Evolutionary conservation across 2,797 vertebrate species (phyloP), one percentile per base, ranked within the genome.

Genomic region (Cottoperca gobio): DNA sequence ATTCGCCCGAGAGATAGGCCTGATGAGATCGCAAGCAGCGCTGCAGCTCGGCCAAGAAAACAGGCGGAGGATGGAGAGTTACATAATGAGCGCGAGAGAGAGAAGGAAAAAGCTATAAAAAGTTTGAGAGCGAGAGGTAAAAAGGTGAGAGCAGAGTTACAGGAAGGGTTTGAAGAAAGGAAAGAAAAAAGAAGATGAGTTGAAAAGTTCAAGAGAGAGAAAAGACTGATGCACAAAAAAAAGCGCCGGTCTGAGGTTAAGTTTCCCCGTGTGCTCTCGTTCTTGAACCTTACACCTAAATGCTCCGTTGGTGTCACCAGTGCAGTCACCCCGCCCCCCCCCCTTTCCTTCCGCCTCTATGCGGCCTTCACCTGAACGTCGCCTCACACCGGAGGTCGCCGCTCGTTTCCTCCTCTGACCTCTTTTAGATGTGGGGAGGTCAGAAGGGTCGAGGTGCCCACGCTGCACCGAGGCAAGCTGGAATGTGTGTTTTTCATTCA

Each of bases 1-100:
- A 86, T 91, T 75, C 76, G 70, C 84, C 84, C 49, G 9, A 65
- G 61, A 88, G 88, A 91, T 73, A 55, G 49, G 35, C 59, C 81
- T 68, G 87, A 86, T 84, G 87, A 84, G 86, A 88, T 81, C 60
- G 73, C 88, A 78, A 81, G 82, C 86, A 63, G 79, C 4, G 45
- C 74, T 46, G 69, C 57, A 49, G 48, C 59, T 35, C 54, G 12
- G 86, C 83, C 75, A 86, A 80, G 67, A 76, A 68, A 78, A 42
- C 37, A 59, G 64, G 62, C 35, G 19, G 59, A 50, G 70, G 72
- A 80, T 8, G 23, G 70, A 39, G 63, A 55, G 82, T 73, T 73
- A 54, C 49, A 72, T 83, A 85, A 86, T 63, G 73, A 82, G 79
- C 7, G 12, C 26, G 64, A 28, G 45, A 17, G 55, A n/a, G 4